Base-by-base conservation (phyloP, 2,888 invertebrate genomes). In the Theodoxus fluviatilis region DNA sequence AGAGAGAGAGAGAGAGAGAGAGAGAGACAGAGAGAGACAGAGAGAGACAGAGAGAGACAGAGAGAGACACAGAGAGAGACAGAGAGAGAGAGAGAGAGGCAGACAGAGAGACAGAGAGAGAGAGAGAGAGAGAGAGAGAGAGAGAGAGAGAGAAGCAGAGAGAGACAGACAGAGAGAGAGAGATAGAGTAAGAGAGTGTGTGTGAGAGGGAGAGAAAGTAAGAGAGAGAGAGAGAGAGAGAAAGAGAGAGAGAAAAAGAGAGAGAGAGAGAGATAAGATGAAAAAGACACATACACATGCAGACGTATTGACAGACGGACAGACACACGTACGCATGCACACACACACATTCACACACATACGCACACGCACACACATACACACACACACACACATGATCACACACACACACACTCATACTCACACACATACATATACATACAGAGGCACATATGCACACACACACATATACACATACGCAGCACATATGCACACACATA, bases 1-100 rank as follows among this genome's bases (percentile, higher is more conserved):
- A 67, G 38, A 63, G 37, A 63, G 35, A 63, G 63, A 37, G 18
- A 63, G 63, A 63, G 63, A 63, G 63, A 63, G 63, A 63, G 35
- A 63, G 63, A 63, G 35, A 37, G 63, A 37, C 15, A 37, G 63
- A 63, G 63, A 63, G 63, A 63, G 35, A 63, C 18, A 63, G 18
- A 63, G 63, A 63, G 33, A 63, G 63, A 63, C n/a, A 63, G 63
- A 37, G n/a, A 22, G 47, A 25, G 47, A 28, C 3, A 22, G 66
- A 66, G 25, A 35, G 35, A 12, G 40, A 9, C 7, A 9, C 6
- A 22, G n/a, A 66, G 25, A 47, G 40, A 12, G 33, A 15, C 15
- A 47, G 3, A 7, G 7, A 15, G 28, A 31, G 31, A 28, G 9
- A 2, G n/a, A 22, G 2, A 35, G n/a, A 47, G 38, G 28, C 4